phyloP scores from a whole-genome alignment of 2,888 invertebrate species.

The Nowickia ferox region DNA sequence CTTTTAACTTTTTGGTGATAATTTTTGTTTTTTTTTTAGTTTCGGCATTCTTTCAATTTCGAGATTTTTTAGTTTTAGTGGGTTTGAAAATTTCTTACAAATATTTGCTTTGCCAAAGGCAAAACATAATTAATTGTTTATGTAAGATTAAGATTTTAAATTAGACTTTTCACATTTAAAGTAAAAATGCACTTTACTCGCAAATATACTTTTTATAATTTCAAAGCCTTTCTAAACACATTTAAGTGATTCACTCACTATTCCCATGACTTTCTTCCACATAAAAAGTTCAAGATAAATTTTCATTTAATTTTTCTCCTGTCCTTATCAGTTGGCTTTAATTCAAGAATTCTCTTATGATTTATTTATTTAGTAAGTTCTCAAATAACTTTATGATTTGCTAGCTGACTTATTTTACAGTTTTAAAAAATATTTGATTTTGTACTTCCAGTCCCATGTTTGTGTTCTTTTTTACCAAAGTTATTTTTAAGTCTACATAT shows the following conservation, averaged over 20 bases:
- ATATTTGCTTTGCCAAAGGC: no score
- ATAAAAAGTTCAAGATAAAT: not conserved
- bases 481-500: conserved; percentile 48
- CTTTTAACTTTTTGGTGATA: no score
- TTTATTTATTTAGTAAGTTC: conserved; percentile 40
- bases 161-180: no score
- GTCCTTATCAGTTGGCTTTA: conserved; percentile 37
- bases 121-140: no score
- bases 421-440: conserved; percentile 12
- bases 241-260: conserved; percentile 19
- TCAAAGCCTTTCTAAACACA: no score
- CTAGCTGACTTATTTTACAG: conserved; percentile 42
- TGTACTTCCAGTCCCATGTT: not conserved
- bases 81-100: no score
- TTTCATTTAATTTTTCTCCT: not conserved
- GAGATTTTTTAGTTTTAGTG: no score
- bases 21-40: no score
- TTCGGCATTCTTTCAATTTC: no score
- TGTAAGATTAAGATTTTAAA: not conserved
- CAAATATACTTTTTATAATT: no score
- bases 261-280: not conserved
- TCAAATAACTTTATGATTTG: conserved; percentile 58
- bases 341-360: conserved; percentile 42
- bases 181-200: no score
- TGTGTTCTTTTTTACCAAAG: not conserved